A percentile compares a stretch with the other conserved stretches of the same genome.
phyloP scores from a whole-genome alignment of 2,797 vertebrate genomes.

The Vultur gryphus region DNA sequence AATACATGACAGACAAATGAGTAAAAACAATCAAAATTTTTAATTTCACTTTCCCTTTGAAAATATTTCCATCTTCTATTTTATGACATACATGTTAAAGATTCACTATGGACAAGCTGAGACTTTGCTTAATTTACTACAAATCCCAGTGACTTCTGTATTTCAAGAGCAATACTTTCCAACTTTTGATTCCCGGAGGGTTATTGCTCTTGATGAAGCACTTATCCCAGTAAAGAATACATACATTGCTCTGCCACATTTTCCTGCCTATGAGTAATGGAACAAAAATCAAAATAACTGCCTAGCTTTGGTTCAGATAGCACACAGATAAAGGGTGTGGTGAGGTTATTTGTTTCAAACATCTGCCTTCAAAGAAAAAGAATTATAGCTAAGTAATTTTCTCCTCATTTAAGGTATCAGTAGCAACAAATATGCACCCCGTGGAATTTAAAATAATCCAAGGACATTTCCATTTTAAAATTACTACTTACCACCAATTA shows the following conservation, averaged over 20 bases:
- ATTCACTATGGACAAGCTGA: background rate
- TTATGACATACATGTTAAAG: background rate
- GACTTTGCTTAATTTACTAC: background rate
- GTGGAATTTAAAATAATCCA: background rate
- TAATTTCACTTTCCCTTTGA: background rate
- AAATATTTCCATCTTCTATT: background rate
- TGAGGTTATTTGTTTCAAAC: background rate
- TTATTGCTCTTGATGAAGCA: background rate
- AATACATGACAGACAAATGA: background rate
- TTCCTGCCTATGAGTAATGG: background rate
- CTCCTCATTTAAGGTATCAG: background rate
- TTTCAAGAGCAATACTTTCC: background rate
- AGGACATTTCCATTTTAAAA: constrained; percentile 5
- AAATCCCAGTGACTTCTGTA: background rate
- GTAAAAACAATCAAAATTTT: background rate
- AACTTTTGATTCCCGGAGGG: background rate
- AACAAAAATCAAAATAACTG: background rate
- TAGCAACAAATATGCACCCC: background rate
- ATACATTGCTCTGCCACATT: background rate
- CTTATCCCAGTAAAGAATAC: background rate
- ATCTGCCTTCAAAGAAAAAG: background rate
- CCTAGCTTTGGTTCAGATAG: background rate
- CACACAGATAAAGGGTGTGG: background rate
- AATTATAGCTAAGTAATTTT: constrained; percentile 7
- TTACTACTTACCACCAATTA: background rate